Evolutionary conservation across 2,797 vertebrate genomes (phyloP).

Genomic region (Syncerus caffer): DNA sequence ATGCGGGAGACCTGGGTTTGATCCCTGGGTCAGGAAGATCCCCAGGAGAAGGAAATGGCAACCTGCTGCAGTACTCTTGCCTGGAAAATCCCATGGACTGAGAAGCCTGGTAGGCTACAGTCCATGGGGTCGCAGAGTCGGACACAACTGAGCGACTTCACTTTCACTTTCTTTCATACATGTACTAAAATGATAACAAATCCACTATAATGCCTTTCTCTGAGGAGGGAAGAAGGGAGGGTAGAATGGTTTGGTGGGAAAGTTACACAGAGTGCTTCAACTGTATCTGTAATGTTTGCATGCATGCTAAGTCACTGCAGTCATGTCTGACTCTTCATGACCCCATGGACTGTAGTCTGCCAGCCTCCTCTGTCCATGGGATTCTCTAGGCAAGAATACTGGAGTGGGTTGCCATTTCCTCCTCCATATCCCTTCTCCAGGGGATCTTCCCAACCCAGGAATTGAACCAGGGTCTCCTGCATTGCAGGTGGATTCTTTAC

Average conservation of each 20-base stretch:
- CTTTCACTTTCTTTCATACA: not conserved
- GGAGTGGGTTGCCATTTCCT: not conserved
- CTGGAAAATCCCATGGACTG: too few species aligned
- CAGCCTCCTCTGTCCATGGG: not conserved
- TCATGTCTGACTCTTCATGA: not conserved
- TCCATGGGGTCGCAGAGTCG: too few species aligned
- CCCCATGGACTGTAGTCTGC: not conserved
- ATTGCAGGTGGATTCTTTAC: not conserved
- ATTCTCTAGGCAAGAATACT: not conserved
- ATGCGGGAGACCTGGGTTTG: too few species aligned
- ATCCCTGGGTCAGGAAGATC: too few species aligned
- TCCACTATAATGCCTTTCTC: not conserved
- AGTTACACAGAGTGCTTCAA: not conserved
- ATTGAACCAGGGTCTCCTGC: not conserved
- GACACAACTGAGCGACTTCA: too few species aligned
- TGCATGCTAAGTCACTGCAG: not conserved
- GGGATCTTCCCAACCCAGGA: not conserved
- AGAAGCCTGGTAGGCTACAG: not conserved
- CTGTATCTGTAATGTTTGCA: not conserved
- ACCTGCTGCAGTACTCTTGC: too few species aligned
- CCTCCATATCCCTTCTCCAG: not conserved
- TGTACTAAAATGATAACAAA: not conserved
- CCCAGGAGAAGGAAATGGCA: too few species aligned
- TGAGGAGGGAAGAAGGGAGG: not conserved
- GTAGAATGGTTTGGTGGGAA: not conserved